Conservation (phyloP, 2,888 invertebrate genomes). For the Fragum whitleyi region DNA sequence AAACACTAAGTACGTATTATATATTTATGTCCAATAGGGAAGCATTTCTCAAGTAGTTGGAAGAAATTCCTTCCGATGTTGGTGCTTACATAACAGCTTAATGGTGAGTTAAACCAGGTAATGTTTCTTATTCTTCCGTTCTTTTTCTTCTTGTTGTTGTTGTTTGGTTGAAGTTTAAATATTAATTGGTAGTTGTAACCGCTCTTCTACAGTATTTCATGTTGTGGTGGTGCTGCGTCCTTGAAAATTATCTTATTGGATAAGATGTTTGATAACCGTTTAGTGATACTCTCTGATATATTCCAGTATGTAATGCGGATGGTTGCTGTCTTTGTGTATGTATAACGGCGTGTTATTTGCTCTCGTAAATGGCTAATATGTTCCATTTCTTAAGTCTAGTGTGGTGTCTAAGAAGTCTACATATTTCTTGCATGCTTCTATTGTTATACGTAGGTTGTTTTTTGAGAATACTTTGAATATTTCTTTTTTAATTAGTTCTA, state of each 20-base stretch:
- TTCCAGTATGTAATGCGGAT: background rate
- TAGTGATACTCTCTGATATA: constrained; percentile 2
- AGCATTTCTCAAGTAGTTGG: too few species aligned
- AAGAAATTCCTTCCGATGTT: too few species aligned
- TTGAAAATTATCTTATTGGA: constrained; percentile 3
- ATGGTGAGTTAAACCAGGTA: too few species aligned
- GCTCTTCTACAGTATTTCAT: too few species aligned
- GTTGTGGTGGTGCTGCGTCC: background rate
- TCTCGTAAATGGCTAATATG: background rate
- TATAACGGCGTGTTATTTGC: background rate
- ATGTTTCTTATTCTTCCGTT: too few species aligned
- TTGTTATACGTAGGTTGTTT: background rate
- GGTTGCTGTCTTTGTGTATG: constrained; percentile 4
- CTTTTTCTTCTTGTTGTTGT: too few species aligned
- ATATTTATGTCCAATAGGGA: too few species aligned
- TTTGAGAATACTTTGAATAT: background rate
- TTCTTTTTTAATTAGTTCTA: constrained; percentile 1
- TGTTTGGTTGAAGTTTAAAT: too few species aligned
- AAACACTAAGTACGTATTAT: too few species aligned
- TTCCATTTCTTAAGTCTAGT: background rate
- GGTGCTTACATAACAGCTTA: too few species aligned
- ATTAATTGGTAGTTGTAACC: background rate
- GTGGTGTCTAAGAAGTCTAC: constrained; percentile 5
- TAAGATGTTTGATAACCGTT: background rate
- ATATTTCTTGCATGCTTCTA: background rate